Conservation (phyloP, 2,113 vertebrate species). For the Camelus bactrianus region DNA sequence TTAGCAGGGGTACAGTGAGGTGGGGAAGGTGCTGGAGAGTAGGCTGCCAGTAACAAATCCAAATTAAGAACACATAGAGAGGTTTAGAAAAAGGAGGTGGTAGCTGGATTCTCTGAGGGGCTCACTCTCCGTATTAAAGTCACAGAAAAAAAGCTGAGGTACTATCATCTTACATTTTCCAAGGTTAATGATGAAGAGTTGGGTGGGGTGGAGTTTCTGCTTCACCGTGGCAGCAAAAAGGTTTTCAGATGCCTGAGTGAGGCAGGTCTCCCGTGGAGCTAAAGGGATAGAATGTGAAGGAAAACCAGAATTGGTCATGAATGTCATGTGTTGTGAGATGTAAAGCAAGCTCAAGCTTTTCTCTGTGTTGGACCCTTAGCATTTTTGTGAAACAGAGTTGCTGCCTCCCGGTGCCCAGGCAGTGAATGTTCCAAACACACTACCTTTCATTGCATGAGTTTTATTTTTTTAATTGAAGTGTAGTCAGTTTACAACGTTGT, state of each 20-base stretch:
- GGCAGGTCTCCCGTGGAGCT: background rate
- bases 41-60: conserved; percentile 81
- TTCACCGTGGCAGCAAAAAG: conserved; percentile 58
- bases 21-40: conserved; percentile 80
- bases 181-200: conserved; percentile 35
- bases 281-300: conserved; percentile 48
- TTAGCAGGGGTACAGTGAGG: conserved; percentile 55
- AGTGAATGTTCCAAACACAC: conserved; percentile 42
- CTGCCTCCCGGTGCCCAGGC: conserved; percentile 33
- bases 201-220: background rate
- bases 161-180: conserved; percentile 44
- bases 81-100: conserved; percentile 57
- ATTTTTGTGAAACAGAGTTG: conserved; percentile 45
- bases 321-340: conserved; percentile 44
- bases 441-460: background rate
- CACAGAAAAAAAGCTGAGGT: conserved; percentile 17
- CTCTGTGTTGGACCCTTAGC: conserved; percentile 4
- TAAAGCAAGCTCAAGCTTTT: conserved; percentile 28
- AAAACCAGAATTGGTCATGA: conserved; percentile 21
- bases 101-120: conserved; percentile 42
- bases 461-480: background rate
- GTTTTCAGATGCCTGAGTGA: conserved; percentile 15
- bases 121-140: conserved; percentile 34
- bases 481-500: too few relatives aligned
- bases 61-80: conserved; percentile 77